Base-by-base conservation (phyloP, 2,113 vertebrate genomes). In the Erinaceus europaeus region DNA sequence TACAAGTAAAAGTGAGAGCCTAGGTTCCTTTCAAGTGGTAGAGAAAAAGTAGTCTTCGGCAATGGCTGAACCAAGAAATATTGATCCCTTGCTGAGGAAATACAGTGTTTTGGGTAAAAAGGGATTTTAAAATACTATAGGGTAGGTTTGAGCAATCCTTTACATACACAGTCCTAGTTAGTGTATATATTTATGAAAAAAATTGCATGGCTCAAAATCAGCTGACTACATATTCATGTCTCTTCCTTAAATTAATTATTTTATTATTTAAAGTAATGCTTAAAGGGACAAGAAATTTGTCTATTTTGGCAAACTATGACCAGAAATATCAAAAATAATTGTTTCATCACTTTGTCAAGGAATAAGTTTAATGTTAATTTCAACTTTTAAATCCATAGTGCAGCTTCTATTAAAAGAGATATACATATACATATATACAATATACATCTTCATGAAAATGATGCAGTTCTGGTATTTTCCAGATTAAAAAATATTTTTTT, bases 1-100 rank as follows among this genome's bases (percentile, higher is more conserved):
- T 36, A 32, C 71, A 72, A 89, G 85, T 89, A 59, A 89, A 89
- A 95, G 71, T 27, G 65, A 82, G 71, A 84, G 64, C 73, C 6
- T 4, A 34, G 23, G 15, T 77, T 90, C 25, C 65, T 91, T 85
- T 62, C 50, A 67, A 90, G 46, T 36, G 61, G 74, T 48, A 42
- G 38, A 80, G 75, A 68, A 74, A 61, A 61, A 90, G 42, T 25
- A 62, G 13, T 52, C 34, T n/a, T 68, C 0, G 9, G 79, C 50
- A 27, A 73, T 84, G 72, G 20, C 14, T 88, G 91, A 42, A 86
- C 61, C 71, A 84, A 74, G 61, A 77, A 36, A 59, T 46, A 12
- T 50, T 69, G 50, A 73, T 7, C 42, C 53, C 59, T 6, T 64
- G 84, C 68, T 71, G 44, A 62, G 34, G 40, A 65, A 81, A 57